Evolutionary conservation across 2,113 vertebrate species (phyloP), one percentile per base, ranked within the genome.

Genomic region (Sinocyclocheilus anophthalmus): DNA sequence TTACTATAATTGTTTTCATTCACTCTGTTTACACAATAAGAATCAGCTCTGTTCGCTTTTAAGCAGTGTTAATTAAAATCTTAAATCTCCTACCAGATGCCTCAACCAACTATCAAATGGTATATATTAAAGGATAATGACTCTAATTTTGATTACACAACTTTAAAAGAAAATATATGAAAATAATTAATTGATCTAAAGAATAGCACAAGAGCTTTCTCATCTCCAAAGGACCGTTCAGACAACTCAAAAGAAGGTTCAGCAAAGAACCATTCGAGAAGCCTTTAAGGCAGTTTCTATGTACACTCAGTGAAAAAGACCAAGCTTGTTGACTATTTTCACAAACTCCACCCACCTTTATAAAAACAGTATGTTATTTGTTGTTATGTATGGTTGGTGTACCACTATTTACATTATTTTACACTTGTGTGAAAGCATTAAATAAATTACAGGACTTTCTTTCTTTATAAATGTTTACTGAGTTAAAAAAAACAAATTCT

Each of bases 1-100:
- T 70, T 69, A 53, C 63, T 82, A 53, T 70, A 82, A 82, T 82
- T 82, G 45, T 82, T 82, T 70, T 65, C 75, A 72, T 65, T 84
- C 83, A 30, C 39, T 77, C 42, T 80, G 63, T 83, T 82, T 75
- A 70, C 75, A 79, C 30, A 86, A 33, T 73, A 30, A 86, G 42
- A 84, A 88, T 20, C 30, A 73, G 76, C 80, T 70, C n/a, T 79
- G 79, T 30, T 63, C 39, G 18, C n/a, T 84, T 81, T 61, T 24
- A 80, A 75, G 65, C 16, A 55, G 42, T 9, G 26, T 55, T 55
- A 82, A 82, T 82, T 82, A 69, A 82, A 82, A 82, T 53, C 42
- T 20, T 69, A 70, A 70, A 82, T 82, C 63, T 82, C 81, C 65
- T 33, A 37, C 24, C 61, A 82, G 81, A 82, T 70, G 26, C 63